Evolutionary conservation across 2,888 invertebrate species (phyloP).

Genomic region (Hylaea fasciaria): DNA sequence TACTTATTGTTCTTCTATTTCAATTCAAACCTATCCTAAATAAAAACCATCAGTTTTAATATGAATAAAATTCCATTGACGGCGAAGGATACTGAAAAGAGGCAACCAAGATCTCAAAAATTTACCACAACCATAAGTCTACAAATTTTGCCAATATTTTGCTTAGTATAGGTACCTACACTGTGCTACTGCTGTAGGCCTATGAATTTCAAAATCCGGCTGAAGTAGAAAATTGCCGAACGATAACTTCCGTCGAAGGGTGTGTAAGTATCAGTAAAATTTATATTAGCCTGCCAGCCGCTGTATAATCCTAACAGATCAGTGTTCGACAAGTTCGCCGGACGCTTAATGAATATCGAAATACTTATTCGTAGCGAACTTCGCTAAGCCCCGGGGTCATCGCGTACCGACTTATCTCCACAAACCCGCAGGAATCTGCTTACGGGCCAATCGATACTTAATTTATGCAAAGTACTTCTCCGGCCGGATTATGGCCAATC

Average conservation of each 20-base stretch:
- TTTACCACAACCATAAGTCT: too few species aligned
- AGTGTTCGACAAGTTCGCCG: constrained; percentile 61
- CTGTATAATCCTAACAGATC: constrained; percentile 71
- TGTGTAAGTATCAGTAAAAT: constrained; percentile 23
- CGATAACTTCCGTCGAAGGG: constrained; percentile 4
- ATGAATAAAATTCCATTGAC: too few species aligned
- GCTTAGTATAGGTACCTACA: too few species aligned
- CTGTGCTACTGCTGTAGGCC: too few species aligned
- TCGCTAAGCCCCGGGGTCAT: constrained; percentile 60
- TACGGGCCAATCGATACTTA: constrained; percentile 61
- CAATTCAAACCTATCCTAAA: too few species aligned
- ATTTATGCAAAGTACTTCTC: constrained; percentile 48
- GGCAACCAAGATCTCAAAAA: too few species aligned
- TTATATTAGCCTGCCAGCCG: constrained; percentile 22
- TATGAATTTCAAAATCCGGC: background rate
- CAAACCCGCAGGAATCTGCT: constrained; percentile 62
- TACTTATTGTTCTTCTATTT: too few species aligned
- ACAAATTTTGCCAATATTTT: too few species aligned
- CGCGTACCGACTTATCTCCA: constrained; percentile 52
- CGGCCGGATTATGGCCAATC: constrained; percentile 48
- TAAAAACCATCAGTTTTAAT: too few species aligned
- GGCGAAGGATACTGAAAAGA: too few species aligned
- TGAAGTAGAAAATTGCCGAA: background rate
- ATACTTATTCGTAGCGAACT: constrained; percentile 68
- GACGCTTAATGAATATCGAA: constrained; percentile 64